Base-by-base conservation (phyloP, 1,140 invertebrate genomes). In the Trachymyrmex cornetzi region DNA sequence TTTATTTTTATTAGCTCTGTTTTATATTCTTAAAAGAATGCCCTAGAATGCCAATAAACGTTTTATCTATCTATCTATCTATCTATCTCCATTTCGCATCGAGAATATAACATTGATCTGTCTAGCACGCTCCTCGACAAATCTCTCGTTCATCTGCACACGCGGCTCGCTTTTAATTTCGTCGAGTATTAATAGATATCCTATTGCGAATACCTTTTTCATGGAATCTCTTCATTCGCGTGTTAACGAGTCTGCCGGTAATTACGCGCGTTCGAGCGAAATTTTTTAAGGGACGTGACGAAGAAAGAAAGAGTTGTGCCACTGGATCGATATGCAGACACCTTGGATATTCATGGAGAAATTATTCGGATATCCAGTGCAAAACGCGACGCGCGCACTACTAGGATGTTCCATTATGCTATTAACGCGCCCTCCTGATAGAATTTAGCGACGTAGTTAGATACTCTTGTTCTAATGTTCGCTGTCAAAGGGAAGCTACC, bases 361-460 rank as follows among this genome's bases (percentile, higher is more conserved):
- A 48, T 61, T 82, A 61, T 59, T 27, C 38, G 53, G 38, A 61
- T 57, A 81, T 57, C 4, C 24, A 53, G 14, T 16, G 48, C 38
- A 24, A 72, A 30, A 74, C 38, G 55, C 14, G 38, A 44, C 48
- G 48, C 48, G 48, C 24, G 12, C 14, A 53, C 38, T 22, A 69
- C 22, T 11, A 30, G 55, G n/a, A 30, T 74, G 38, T 82, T 82
- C 53, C 38, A 82, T 82, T 72, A 82, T 19, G 79, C 22, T 48
- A 30, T 74, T 82, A 72, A 72, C 27, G 67, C 67, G 53, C n/a
- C 38, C 55, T 11, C 19, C 34, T 72, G 55, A 61, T 74, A 82
- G 24, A 82, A 82, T 82, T 82, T 72, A 82, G 55, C 48, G 16
- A 74, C 66, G 61, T 82, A 67, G 77, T 80, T 67, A 74, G 53